Conservation (phyloP, 2,888 invertebrate genomes). For the Mayetiola destructor region DNA sequence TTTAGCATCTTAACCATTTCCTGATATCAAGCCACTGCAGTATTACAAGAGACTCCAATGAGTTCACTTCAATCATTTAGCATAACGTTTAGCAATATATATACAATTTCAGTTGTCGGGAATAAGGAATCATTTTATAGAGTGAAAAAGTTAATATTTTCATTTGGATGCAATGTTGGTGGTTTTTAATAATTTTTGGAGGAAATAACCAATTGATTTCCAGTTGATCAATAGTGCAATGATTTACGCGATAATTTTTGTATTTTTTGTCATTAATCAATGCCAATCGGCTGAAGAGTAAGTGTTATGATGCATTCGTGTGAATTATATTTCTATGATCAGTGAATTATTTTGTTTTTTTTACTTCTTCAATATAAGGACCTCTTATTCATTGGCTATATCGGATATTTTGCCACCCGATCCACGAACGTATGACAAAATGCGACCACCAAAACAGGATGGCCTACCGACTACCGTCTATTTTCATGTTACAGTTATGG, state of each 20-base stretch:
- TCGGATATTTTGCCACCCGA: conserved; percentile 76
- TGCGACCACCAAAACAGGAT: conserved; percentile 82
- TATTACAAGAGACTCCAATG: neutral
- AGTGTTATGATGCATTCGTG: neutral
- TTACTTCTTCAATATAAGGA: conserved; percentile 37
- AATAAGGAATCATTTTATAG: too few species aligned
- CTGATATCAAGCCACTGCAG: neutral
- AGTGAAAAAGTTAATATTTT: too few species aligned
- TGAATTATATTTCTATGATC: neutral
- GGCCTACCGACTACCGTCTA: conserved; percentile 76
- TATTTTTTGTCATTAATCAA: neutral
- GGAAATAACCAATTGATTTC: neutral
- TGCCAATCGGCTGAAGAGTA: neutral
- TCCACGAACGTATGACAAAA: conserved; percentile 78
- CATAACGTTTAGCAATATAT: too few species aligned
- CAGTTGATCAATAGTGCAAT: neutral
- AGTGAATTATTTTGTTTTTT: conserved; percentile 4
- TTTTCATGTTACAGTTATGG: conserved; percentile 90
- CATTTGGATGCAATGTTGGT: too few species aligned
- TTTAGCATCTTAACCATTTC: neutral
- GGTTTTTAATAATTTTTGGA: too few species aligned
- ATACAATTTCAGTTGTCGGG: too few species aligned
- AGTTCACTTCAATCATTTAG: too few species aligned
- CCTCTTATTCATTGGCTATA: conserved; percentile 67
- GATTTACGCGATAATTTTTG: neutral